These are phyloP conservation scores for Dynastes tityus DNA, from an alignment of 2,888 invertebrate genomes.

Conservation along the genomic window DNA sequence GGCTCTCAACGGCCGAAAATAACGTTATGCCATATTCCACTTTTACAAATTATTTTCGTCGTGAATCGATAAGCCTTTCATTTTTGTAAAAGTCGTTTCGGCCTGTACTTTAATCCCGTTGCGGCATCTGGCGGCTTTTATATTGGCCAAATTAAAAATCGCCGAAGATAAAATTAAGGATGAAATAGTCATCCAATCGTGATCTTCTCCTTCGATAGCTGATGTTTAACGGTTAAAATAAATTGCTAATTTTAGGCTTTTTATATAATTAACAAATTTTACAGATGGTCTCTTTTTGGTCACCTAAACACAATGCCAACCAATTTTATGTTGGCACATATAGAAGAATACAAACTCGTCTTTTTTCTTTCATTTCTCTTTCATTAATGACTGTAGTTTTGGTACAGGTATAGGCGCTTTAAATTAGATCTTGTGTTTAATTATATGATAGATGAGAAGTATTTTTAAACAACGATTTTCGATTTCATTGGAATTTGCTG, in stretches of 20 bases:
- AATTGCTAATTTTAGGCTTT: conserved; percentile 6
- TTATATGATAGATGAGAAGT: too few species aligned
- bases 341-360: background rate
- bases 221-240: conserved; percentile 13
- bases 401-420: too few species aligned
- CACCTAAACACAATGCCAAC: background rate
- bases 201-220: conserved; percentile 13
- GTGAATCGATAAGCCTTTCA: background rate
- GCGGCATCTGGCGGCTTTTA: conserved; percentile 24
- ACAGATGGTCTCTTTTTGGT: conserved; percentile 2
- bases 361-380: too few species aligned
- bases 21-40: background rate
- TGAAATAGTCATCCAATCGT: conserved; percentile 17
- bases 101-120: conserved; percentile 6
- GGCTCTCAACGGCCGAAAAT: background rate
- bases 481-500: too few species aligned
- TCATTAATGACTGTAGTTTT: too few species aligned
- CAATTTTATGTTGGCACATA: background rate
- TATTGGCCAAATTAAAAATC: conserved; percentile 28
- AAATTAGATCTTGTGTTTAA: too few species aligned
- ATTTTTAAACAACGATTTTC: too few species aligned
- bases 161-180: conserved; percentile 19
- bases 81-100: conserved; percentile 1
- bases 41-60: conserved; percentile 16
- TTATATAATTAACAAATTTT: conserved; percentile 33